These are phyloP conservation scores for Parazoanthus darwini DNA, from an alignment of 92 coral and sea anemone genomes.

Conservation along the genomic window DNA sequence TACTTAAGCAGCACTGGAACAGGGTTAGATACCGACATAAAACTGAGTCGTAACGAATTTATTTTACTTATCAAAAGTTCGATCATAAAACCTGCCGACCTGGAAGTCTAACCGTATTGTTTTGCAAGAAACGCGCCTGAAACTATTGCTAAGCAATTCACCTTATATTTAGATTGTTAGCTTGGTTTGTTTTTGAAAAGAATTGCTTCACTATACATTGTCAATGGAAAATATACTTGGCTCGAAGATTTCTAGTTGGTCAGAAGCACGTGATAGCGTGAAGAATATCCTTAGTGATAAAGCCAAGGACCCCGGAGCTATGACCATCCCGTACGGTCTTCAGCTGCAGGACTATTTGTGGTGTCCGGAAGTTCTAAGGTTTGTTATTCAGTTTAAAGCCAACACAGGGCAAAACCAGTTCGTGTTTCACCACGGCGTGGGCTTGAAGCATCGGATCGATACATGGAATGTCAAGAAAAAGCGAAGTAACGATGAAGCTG, in stretches of 20 bases:
- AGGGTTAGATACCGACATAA: too few species aligned
- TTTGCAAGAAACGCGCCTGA: not conserved
- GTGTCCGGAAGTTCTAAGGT: conserved; percentile 70
- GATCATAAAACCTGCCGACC: not conserved
- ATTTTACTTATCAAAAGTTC: not conserved
- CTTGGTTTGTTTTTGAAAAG: not conserved
- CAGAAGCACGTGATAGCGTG: conserved; percentile 57
- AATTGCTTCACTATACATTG: not conserved
- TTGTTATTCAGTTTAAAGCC: conserved; percentile 52
- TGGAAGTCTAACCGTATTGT: too few species aligned
- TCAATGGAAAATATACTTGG: conserved; percentile 32
- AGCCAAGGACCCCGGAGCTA: conserved; percentile 45
- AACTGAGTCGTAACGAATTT: too few species aligned
- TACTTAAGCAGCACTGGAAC: too few species aligned
- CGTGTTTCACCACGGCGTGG: conserved; percentile 93
- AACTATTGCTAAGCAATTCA: too few species aligned
- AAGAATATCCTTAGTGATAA: conserved; percentile 41
- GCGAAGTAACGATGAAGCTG: conserved; percentile 47
- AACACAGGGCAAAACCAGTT: conserved; percentile 67
- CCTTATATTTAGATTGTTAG: too few species aligned
- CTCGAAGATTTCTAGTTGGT: conserved; percentile 75
- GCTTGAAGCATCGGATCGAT: conserved; percentile 77
- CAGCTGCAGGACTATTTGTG: conserved; percentile 71
- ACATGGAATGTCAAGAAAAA: conserved; percentile 81
- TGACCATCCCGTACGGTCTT: conserved; percentile 73